A percentile compares a stretch with the other conserved stretches of the same genome.
These are phyloP conservation scores for Leptopilina myrica DNA, from an alignment of 2,888 invertebrate genomes.

Conservation along the genomic window DNA sequence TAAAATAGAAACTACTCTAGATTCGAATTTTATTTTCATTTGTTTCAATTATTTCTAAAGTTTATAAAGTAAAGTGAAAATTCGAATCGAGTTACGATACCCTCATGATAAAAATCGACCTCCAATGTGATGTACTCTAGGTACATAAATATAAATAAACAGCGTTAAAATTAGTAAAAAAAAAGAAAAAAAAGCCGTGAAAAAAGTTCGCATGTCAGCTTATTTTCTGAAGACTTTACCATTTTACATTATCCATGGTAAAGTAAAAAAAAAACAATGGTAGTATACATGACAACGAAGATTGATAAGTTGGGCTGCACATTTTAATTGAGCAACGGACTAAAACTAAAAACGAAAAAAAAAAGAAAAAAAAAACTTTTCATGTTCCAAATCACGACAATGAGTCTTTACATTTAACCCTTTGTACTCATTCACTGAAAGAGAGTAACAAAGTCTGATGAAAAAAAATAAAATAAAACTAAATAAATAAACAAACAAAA, in stretches of 20 bases:
- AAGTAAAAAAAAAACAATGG: slow-evolving; percentile 50
- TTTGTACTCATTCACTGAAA: slow-evolving; percentile 42
- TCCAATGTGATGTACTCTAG: slow-evolving; percentile 59
- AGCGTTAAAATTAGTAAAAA: slow-evolving; percentile 42
- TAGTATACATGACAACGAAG: slow-evolving; percentile 67
- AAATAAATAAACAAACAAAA: slow-evolving; percentile 36
- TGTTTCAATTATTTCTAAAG: too few relatives aligned
- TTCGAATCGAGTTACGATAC: slow-evolving; percentile 56
- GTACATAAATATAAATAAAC: slow-evolving; percentile 48
- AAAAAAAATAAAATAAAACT: slow-evolving; percentile 14
- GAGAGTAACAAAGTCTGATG: slow-evolving; percentile 37
- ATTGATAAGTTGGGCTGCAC: slow-evolving; percentile 57
- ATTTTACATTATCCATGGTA: slow-evolving; percentile 60
- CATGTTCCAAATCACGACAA: slow-evolving; percentile 48
- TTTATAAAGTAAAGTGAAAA: background rate
- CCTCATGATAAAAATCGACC: slow-evolving; percentile 63
- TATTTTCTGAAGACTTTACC: slow-evolving; percentile 71
- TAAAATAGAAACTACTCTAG: too few relatives aligned
- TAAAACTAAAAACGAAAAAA: slow-evolving; percentile 25
- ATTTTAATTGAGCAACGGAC: slow-evolving; percentile 50
- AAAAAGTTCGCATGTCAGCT: slow-evolving; percentile 64
- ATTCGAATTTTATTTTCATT: too few relatives aligned
- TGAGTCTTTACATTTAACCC: slow-evolving; percentile 56
- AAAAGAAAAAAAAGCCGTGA: slow-evolving; percentile 46
- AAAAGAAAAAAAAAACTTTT: slow-evolving; percentile 28